Base-by-base conservation (phyloP, 1,140 invertebrate genomes). In the Aphidius gifuensis region DNA sequence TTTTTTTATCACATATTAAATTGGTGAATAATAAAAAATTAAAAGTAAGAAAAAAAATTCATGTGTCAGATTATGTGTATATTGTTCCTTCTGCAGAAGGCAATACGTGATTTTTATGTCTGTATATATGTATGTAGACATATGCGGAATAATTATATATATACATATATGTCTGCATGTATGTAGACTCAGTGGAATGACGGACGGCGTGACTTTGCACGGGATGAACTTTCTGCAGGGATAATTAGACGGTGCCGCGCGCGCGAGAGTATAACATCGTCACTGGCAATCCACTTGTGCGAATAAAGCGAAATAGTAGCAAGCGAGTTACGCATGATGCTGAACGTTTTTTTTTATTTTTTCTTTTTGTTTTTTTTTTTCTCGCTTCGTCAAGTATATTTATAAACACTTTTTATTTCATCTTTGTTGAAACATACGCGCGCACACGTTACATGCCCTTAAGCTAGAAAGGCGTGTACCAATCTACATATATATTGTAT, bases 191-290 rank as follows among this genome's bases (percentile, higher is more conserved):
- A 32, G 23, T 32, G 23, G 58, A 48, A 60, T 60, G 58, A 60
- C 58, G 58, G 58, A 58, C 65, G 68, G 65, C 66, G 62, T 64
- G 59, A 61, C 60, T 47, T 43, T 61, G 42, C 66, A 16, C 58
- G 46, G 70, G 66, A 68, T 68, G 62, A 68, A 69, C 68, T 72
- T 69, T 68, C 54, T 64, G 65, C 6, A 62, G 53, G 46, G 68
- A 71, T 73, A 73, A 73, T 73, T 73, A 71, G 69, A 70, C 69
- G 70, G 61, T 72, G 69, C 64, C 66, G 53, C 23, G 23, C 4
- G 23, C 23, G 23, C 23, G 58, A 40, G 46, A 49, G 58, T 21
- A 60, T 62, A 61, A 61, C 47, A 47, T 62, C 54, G 61, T 62
- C 61, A 60, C 54, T 56, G 54, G 21, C 46, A n/a, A 11, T 23